These are phyloP conservation scores for Oceanodroma leucorhoa DNA, from an alignment of 2,797 vertebrate genomes.

Conservation along the genomic window DNA sequence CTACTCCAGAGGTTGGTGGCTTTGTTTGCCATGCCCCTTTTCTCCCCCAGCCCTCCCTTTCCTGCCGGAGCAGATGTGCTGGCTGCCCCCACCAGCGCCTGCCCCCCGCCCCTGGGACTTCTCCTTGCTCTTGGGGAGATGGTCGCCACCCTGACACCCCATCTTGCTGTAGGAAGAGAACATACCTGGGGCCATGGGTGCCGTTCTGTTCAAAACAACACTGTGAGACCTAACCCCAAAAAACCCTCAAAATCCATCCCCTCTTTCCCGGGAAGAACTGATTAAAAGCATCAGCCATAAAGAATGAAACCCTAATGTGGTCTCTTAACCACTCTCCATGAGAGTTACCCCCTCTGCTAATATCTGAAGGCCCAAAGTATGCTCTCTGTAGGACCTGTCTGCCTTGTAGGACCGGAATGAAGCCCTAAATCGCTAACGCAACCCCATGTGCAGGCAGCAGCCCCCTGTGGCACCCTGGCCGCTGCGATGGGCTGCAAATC, in stretches of 20 bases:
- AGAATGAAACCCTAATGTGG: not conserved
- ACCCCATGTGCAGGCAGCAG: not conserved
- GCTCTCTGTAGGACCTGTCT: not conserved
- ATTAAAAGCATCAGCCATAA: not conserved
- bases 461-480: not conserved
- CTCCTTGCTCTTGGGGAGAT: not conserved
- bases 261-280: not conserved
- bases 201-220: not conserved
- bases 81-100: not conserved
- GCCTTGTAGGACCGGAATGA: not conserved
- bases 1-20: not conserved
- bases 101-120: rapidly evolving
- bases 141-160: not conserved
- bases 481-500: not conserved
- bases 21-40: not conserved
- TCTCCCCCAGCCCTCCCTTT: not conserved
- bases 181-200: not conserved
- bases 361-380: not conserved
- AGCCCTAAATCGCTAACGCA: rapidly evolving
- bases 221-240: not conserved
- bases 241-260: rapidly evolving
- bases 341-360: not conserved
- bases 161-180: not conserved
- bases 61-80: not conserved
- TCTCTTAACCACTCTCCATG: not conserved